A percentile compares a stretch with the other conserved stretches of the same genome.
Evolutionary conservation across 2,113 vertebrate genomes (phyloP).

Genomic region (Oreochromis niloticus): DNA sequence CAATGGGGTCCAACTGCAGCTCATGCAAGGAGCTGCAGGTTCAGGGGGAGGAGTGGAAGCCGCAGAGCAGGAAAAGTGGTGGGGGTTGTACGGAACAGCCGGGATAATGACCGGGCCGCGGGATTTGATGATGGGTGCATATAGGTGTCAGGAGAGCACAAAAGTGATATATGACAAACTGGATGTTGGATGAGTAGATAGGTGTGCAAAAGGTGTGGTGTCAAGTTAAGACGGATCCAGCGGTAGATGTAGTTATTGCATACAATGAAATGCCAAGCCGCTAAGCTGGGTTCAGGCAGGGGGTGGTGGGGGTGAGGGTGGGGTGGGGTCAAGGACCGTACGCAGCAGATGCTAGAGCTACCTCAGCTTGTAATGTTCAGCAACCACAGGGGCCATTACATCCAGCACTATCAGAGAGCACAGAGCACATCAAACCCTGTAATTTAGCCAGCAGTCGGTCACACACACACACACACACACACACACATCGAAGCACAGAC

Average conservation of each 20-base stretch:
- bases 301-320: background rate
- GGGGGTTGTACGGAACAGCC: slow-evolving; percentile 10
- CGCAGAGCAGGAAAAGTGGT: background rate
- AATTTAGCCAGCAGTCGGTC: slow-evolving; percentile 69
- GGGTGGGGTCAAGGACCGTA: background rate
- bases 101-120: slow-evolving; percentile 50
- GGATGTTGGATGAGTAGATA: slow-evolving; percentile 24
- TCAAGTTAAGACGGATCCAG: background rate
- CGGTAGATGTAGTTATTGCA: slow-evolving; percentile 28
- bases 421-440: slow-evolving; percentile 73
- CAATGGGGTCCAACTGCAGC: slow-evolving; percentile 64
- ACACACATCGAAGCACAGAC: slow-evolving; percentile 19
- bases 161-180: slow-evolving; percentile 41
- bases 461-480: slow-evolving; percentile 24
- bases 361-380: slow-evolving; percentile 71
- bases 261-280: slow-evolving; percentile 34
- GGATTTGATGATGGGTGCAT: slow-evolving; percentile 49
- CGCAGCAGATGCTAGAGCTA: slow-evolving; percentile 52
- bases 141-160: slow-evolving; percentile 44
- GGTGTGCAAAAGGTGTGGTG: slow-evolving; percentile 16
- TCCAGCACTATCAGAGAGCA: slow-evolving; percentile 60
- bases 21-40: slow-evolving; percentile 25
- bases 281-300: slow-evolving; percentile 22
- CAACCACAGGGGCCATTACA: slow-evolving; percentile 68
- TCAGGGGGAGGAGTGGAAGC: slow-evolving; percentile 18